Base-by-base conservation (phyloP, 2,113 vertebrate species). In the Engraulis encrasicolus region DNA sequence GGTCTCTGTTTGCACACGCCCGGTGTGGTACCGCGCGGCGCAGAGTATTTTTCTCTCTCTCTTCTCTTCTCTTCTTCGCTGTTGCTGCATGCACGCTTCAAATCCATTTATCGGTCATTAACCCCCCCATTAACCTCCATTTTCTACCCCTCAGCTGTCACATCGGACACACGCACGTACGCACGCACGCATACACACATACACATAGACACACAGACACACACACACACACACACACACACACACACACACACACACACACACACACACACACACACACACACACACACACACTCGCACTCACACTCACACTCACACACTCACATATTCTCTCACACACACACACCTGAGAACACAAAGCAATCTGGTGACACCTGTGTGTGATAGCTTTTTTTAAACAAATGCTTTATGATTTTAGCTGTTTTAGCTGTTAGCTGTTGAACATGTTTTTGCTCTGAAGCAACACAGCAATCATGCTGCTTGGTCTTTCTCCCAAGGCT, bases 21-120 rank as follows among this genome's bases (percentile, higher is more conserved):
- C 81, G 87, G 71, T 88, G 86, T 88, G n/a, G 86, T 89, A 23
- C 40, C 40, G 40, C 58, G 23, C n/a, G n/a, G n/a, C n/a, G n/a
- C n/a, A n/a, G n/a, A 66, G 58, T 23, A 66, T 66, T 5, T 23
- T 34, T 71, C n/a, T n/a, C n/a, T n/a, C n/a, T n/a, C n/a, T n/a
- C n/a, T n/a, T n/a, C n/a, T n/a, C n/a, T n/a, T n/a, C n/a, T 71
- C 52, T 54, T 54, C 19, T 54, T 18, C 19, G 27, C 66, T 87
- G 86, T 85, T 90, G 61, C n/a, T n/a, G n/a, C n/a, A n/a, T n/a
- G n/a, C 81, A 37, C 15, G 83, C 84, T 83, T 77, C 74, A 83
- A 85, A 83, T 89, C 80, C 85, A 90, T 92, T 91, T 91, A 87
- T 87, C 86, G 86, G 88, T 90, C 74, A 86, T 92, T 91, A 90